Percentiles rank a stretch among this genome's conserved stretches.
Evolutionary conservation across 2,888 invertebrate genomes (phyloP).

Genomic region (Microdon myrmicae): DNA sequence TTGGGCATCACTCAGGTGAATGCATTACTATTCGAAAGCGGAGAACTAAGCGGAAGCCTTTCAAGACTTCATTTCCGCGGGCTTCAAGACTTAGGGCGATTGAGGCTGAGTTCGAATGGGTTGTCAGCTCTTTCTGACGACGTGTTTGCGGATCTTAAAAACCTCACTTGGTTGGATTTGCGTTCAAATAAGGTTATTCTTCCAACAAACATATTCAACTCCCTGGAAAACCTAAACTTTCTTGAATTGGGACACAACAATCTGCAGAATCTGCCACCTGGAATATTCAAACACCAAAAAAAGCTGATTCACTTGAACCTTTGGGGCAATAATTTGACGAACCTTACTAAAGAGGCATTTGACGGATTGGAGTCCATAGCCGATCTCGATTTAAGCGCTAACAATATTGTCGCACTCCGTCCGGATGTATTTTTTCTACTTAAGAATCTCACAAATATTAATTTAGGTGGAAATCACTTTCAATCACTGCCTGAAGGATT

Average conservation of each 20-base stretch:
- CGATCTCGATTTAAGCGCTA: constrained; percentile 76
- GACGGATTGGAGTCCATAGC: constrained; percentile 72
- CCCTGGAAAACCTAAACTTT: constrained; percentile 70
- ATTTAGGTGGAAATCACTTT: constrained; percentile 76
- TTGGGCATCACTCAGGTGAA: constrained; percentile 61
- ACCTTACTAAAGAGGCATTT: constrained; percentile 73
- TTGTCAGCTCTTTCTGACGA: constrained; percentile 72
- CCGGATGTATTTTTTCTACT: constrained; percentile 73
- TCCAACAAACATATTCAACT: constrained; percentile 70
- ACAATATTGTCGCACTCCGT: constrained; percentile 73
- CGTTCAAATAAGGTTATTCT: constrained; percentile 72
- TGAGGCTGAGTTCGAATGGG: constrained; percentile 73
- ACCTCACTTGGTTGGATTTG: constrained; percentile 74
- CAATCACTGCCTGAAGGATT: constrained; percentile 72
- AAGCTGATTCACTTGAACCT: constrained; percentile 73
- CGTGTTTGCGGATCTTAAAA: constrained; percentile 71
- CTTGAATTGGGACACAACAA: constrained; percentile 77
- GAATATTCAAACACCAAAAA: constrained; percentile 72
- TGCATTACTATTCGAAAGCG: constrained; percentile 70
- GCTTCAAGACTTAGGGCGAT: constrained; percentile 69
- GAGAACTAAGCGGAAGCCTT: constrained; percentile 68
- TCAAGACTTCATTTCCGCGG: constrained; percentile 71
- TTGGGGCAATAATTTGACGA: constrained; percentile 75
- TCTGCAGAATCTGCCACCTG: constrained; percentile 71
- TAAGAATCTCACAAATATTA: constrained; percentile 72